Conservation (phyloP, 2,888 invertebrate species). For the Eulithis prunata region DNA sequence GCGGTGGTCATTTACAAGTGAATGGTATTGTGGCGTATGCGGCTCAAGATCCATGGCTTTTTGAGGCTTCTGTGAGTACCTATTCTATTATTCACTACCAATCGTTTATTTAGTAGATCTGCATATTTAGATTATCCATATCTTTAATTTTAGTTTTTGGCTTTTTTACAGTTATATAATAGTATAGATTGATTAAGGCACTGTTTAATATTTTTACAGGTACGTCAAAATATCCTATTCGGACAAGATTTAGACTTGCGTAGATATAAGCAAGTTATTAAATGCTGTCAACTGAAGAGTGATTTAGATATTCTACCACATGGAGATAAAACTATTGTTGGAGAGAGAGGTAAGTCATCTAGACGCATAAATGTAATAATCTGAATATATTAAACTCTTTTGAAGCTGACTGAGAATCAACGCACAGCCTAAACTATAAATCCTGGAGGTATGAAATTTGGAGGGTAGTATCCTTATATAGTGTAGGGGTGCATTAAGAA, state of each 20-base stretch:
- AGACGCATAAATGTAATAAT: too few species aligned
- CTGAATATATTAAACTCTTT: too few species aligned
- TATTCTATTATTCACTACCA: background rate
- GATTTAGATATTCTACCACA: conserved; percentile 86
- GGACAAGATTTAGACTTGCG: conserved; percentile 85
- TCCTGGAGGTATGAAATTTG: too few species aligned
- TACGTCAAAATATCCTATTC: conserved; percentile 92
- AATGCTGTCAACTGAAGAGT: conserved; percentile 83
- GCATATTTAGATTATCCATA: too few species aligned
- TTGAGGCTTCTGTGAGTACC: conserved; percentile 74
- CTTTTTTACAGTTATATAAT: too few species aligned
- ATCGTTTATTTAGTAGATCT: too few species aligned
- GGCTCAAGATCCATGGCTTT: conserved; percentile 88
- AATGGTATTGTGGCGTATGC: conserved; percentile 84
- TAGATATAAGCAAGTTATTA: conserved; percentile 82
- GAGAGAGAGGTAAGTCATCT: conserved; percentile 82
- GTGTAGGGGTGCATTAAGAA: too few species aligned
- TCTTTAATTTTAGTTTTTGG: too few species aligned
- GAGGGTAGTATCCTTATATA: too few species aligned
- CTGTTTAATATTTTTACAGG: conserved; percentile 50
- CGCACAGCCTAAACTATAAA: too few species aligned
- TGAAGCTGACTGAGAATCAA: too few species aligned
- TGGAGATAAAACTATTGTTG: conserved; percentile 87
- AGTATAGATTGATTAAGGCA: too few species aligned
- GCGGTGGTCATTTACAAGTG: conserved; percentile 81